phyloP scores from a whole-genome alignment of 2,888 invertebrate genomes.

The Zygaena filipendulae region DNA sequence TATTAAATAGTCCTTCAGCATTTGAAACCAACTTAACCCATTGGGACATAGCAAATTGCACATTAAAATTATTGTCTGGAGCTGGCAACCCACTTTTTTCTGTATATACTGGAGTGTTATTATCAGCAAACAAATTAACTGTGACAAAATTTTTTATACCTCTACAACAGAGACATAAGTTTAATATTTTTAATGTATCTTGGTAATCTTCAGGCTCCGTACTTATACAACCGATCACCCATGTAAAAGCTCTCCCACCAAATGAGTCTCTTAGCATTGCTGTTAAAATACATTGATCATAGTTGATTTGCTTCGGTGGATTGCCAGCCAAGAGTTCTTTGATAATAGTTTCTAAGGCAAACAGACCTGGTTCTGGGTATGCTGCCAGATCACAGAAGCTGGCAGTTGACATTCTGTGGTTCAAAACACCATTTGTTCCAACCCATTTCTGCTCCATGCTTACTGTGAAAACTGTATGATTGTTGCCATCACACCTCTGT shows the following conservation, averaged over 20 bases:
- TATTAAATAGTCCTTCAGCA: constrained; percentile 86
- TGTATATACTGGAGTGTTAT: constrained; percentile 66
- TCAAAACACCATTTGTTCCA: constrained; percentile 72
- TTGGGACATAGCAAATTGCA: constrained; percentile 86
- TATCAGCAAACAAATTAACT: constrained; percentile 75
- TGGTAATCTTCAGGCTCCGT: constrained; percentile 74
- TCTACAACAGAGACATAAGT: constrained; percentile 74
- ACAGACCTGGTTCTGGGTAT: constrained; percentile 72
- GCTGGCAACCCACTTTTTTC: constrained; percentile 41
- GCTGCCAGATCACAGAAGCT: constrained; percentile 77
- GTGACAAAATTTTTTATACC: constrained; percentile 77
- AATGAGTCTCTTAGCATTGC: constrained; percentile 79
- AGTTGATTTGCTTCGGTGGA: constrained; percentile 62
- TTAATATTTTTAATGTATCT: constrained; percentile 76
- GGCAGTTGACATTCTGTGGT: constrained; percentile 78
- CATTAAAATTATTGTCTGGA: constrained; percentile 68
- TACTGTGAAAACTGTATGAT: constrained; percentile 77
- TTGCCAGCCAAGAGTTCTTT: constrained; percentile 65
- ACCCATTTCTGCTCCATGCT: constrained; percentile 81
- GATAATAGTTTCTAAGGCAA: constrained; percentile 74
- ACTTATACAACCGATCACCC: constrained; percentile 79
- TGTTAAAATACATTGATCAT: constrained; percentile 75
- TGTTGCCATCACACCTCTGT: constrained; percentile 62
- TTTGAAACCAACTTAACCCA: constrained; percentile 85
- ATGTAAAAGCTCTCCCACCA: constrained; percentile 79